Conservation (phyloP, 2,888 invertebrate species). For the Hirudinaria manillensis region DNA sequence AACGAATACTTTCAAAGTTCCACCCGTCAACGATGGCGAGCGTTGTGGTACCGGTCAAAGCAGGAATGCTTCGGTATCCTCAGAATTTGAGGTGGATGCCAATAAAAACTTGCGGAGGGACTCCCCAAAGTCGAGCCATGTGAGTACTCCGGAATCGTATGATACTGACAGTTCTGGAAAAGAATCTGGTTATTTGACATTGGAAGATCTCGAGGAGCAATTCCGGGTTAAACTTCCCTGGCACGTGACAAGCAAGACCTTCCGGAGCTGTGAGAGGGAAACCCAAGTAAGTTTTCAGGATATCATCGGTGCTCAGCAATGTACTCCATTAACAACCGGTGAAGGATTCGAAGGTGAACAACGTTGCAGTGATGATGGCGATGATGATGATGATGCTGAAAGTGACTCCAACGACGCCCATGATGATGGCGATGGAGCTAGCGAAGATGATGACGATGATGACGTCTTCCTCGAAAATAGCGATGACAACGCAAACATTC, state of each 20-base stretch:
- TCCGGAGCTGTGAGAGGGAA: slow-evolving; percentile 4
- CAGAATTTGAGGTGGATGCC: slow-evolving; percentile 15
- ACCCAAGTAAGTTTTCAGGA: slow-evolving; percentile 12
- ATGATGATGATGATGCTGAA: neutral
- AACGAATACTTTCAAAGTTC: too few relatives aligned
- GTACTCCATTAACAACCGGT: too few relatives aligned
- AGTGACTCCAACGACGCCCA: neutral
- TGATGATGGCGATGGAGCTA: slow-evolving; percentile 4
- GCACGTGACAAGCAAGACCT: neutral
- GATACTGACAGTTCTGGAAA: slow-evolving; percentile 18
- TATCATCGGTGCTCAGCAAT: neutral
- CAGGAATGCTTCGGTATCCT: slow-evolving; percentile 25
- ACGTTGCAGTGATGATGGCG: neutral
- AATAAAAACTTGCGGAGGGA: neutral
- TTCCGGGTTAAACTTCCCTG: slow-evolving; percentile 10
- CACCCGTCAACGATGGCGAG: neutral
- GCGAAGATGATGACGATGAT: slow-evolving; percentile 10
- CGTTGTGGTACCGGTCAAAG: slow-evolving; percentile 27
- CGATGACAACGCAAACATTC: slow-evolving; percentile 5
- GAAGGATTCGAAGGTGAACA: neutral
- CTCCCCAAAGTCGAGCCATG: slow-evolving; percentile 8
- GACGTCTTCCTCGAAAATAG: slow-evolving; percentile 11
- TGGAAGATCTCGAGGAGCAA: slow-evolving; percentile 21
- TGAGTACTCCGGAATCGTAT: slow-evolving; percentile 10
- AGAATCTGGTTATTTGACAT: slow-evolving; percentile 21